These are phyloP conservation scores for Lycopodina hypogea DNA, from an alignment of 37 sponge, comb jelly and placozoan species.

Conservation along the genomic window DNA sequence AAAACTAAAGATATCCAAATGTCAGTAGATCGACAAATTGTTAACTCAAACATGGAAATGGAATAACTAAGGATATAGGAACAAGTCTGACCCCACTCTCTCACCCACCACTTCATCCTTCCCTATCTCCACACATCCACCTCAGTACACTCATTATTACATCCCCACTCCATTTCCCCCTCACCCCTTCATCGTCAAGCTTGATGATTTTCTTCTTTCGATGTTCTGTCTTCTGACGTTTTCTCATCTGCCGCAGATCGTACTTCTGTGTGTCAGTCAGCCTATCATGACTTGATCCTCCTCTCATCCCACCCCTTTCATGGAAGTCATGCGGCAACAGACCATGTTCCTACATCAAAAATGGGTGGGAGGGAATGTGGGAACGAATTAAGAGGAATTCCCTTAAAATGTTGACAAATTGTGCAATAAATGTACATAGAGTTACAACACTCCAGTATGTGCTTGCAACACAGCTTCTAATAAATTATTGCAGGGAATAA, in stretches of 20 bases:
- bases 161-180: background rate
- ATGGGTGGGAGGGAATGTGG: too few species aligned
- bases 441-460: too few species aligned
- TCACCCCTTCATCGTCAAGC: slow-evolving; percentile 74
- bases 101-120: background rate
- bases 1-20: too few species aligned
- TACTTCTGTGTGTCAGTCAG: slow-evolving; percentile 47
- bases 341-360: slow-evolving; percentile 54
- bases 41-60: too few species aligned
- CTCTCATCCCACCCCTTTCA: background rate
- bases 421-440: too few species aligned
- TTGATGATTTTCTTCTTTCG: slow-evolving; percentile 69
- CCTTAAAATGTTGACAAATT: too few species aligned
- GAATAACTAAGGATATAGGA: too few species aligned
- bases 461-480: background rate
- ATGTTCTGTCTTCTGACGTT: slow-evolving; percentile 63
- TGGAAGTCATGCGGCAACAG: slow-evolving; percentile 24
- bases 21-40: too few species aligned
- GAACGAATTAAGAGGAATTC: too few species aligned
- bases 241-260: slow-evolving; percentile 69
- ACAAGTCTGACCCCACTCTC: too few species aligned
- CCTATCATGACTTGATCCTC: slow-evolving; percentile 21
- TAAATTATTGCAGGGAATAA: background rate
- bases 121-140: background rate
- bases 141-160: background rate